Evolutionary conservation across 2,113 vertebrate species (phyloP), one percentile per base, ranked within the genome.

Genomic region (Melospiza georgiana): DNA sequence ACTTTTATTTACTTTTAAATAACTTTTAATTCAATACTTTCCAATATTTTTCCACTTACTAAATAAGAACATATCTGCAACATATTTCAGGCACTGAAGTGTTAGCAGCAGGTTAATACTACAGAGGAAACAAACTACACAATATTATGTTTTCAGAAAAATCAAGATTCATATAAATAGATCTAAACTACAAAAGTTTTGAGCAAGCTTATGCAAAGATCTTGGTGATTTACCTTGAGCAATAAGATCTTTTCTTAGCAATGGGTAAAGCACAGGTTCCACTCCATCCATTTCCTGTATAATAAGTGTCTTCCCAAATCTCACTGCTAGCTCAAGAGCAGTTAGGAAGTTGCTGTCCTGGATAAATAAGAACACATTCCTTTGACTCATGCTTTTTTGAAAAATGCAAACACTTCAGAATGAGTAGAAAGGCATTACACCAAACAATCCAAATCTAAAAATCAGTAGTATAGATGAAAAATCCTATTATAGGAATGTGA

Each of bases 221-320:
- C 18, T 66, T 72, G 54, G 66, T 87, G 58, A 84, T 44, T 97
- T 97, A 99, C 99, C 99, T 98, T 99, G 99, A 85, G 99, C 98
- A 85, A 99, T 97, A 66, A 99, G 98, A 96, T 99, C 99, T 94
- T 97, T 98, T 95, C 99, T 98, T 94, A 99, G 94, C 66, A 99
- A 95, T 0, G 99, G 99, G 93, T 99, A 99, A 89, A 99, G 99
- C 25, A 99, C 99, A 61, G 99, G 99, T 95, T 99, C 99, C 86
- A 99, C 98, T 80, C 98, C 98, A 95, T 99, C 99, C 98, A 99
- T 98, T 97, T 99, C 99, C 96, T 99, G 99, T 93, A 99, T 98
- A 95, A 99, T 98, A 80, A 99, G 98, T 1, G 99, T 99, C 97
- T 99, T 99, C 51, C 99, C 99, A 97, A 99, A 99, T 95, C 99